These are phyloP conservation scores for Acromyrmex heyeri DNA, from an alignment of 1,140 invertebrate species.

Conservation along the genomic window DNA sequence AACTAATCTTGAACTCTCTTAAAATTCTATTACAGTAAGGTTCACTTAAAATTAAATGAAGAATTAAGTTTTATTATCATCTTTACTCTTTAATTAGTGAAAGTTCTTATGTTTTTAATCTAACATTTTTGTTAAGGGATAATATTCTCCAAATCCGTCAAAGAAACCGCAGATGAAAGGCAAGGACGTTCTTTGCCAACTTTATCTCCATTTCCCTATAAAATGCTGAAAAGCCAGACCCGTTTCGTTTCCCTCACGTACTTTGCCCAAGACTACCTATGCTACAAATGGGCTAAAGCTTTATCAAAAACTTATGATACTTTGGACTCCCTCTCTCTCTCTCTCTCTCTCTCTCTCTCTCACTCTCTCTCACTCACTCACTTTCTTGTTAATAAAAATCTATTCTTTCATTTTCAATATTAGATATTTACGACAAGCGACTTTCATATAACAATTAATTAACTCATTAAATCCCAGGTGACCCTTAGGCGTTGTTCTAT, in stretches of 20 bases:
- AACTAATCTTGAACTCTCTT: conserved; percentile 20
- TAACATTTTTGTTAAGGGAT: conserved; percentile 25
- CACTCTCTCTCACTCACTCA: no score
- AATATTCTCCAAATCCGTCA: conserved; percentile 39
- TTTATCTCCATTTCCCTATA: conserved; percentile 55
- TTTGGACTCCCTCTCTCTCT: background rate
- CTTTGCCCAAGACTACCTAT: conserved; percentile 27
- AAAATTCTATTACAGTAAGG: conserved; percentile 22
- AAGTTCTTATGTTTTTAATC: conserved; percentile 31
- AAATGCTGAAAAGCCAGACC: conserved; percentile 24
- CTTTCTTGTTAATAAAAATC: background rate
- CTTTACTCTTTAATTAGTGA: conserved; percentile 14
- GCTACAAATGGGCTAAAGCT: conserved; percentile 40
- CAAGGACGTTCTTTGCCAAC: conserved; percentile 35
- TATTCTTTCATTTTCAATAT: conserved; percentile 8
- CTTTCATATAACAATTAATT: background rate
- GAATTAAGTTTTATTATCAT: conserved; percentile 37
- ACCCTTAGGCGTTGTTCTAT: no score
- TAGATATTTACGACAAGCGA: background rate
- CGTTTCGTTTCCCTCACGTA: conserved; percentile 40
- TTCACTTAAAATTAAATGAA: conserved; percentile 8
- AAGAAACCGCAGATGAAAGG: conserved; percentile 33
- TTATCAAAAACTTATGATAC: background rate
- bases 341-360: background rate
- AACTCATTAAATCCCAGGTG: background rate